Base-by-base conservation (phyloP, 2,113 vertebrate species). In the Accipiter virgatus region DNA sequence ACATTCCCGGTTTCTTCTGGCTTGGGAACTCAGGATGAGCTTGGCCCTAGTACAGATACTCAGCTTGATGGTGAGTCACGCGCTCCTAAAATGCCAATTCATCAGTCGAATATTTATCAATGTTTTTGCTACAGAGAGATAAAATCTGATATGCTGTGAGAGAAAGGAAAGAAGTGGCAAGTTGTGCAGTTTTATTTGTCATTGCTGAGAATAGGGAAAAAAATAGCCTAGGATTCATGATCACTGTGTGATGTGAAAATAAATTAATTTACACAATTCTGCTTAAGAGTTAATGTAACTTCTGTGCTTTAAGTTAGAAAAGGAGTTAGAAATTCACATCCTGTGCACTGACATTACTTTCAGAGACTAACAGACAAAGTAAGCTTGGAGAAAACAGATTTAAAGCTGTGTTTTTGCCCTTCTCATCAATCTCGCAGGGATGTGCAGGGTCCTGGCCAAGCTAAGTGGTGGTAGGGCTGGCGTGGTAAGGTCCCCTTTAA, bases 11-110 rank as follows among this genome's bases (percentile, higher is more conserved):
- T 90, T 96, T 95, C 94, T 96, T 91, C 94, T 96, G 88, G 91
- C 95, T 94, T 98, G 96, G 96, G 96, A 97, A 97, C 74, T 74
- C 38, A 29, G 87, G 90, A 94, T 93, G 81, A 88, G 95, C 89
- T 95, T 96, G 91, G 91, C 90, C 66, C 47, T 0, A 81, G 94
- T 88, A 91, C 90, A 95, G 96, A 90, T 88, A 77, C 75, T 89
- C 77, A 68, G 86, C 70, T 95, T 88, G 93, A 92, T 10, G 11
- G 52, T 95, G 96, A 97, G 50, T 97, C 94, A 96, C 47, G 16
- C 2, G 0, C 72, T 80, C 27, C 62, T 61, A 42, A 96, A 93
- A 48, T 93, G 93, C 71, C 65, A 78, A 21, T 93, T 95, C 89
- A 87, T 94, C 90, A 90, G 62, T 92, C 82, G 74, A 92, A 70